Evolutionary conservation across 2,113 vertebrate species (phyloP).

Genomic region (Hyperopisus bebe): DNA sequence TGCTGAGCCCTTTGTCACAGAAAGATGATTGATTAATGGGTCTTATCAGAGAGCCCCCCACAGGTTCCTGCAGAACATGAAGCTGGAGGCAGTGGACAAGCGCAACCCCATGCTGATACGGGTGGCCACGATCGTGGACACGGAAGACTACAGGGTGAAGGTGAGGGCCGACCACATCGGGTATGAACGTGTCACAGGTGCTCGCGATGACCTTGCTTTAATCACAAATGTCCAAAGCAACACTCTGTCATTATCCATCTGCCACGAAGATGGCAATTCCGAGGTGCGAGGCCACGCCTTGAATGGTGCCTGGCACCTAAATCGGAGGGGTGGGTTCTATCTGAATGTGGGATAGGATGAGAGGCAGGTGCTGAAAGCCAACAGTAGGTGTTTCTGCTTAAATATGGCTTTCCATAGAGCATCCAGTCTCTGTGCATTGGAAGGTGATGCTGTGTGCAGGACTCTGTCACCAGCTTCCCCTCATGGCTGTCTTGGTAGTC

Average conservation of each 20-base stretch:
- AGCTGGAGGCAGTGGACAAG: conserved; percentile 74
- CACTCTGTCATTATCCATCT: neutral
- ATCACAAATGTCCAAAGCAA: neutral
- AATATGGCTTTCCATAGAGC: neutral
- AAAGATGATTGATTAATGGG: conserved; percentile 1
- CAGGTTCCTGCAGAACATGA: conserved; percentile 66
- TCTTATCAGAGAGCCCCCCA: conserved; percentile 65
- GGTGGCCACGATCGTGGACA: conserved; percentile 65
- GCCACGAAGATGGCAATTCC: neutral
- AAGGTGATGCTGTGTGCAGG: neutral
- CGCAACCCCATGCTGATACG: conserved; percentile 75
- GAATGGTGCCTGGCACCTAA: neutral
- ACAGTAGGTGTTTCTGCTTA: neutral
- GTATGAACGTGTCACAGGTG: neutral
- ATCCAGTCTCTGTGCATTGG: neutral
- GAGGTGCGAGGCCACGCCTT: neutral
- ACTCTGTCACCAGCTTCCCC: neutral
- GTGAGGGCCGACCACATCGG: conserved; percentile 38
- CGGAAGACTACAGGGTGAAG: conserved; percentile 70
- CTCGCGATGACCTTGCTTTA: neutral
- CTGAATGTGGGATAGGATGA: neutral
- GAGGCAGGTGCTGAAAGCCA: neutral
- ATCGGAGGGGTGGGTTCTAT: neutral
- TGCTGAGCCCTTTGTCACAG: neutral
- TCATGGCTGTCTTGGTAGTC: neutral